Conservation (phyloP, 2,888 invertebrate species). For the Tanytarsus gracilentus region DNA sequence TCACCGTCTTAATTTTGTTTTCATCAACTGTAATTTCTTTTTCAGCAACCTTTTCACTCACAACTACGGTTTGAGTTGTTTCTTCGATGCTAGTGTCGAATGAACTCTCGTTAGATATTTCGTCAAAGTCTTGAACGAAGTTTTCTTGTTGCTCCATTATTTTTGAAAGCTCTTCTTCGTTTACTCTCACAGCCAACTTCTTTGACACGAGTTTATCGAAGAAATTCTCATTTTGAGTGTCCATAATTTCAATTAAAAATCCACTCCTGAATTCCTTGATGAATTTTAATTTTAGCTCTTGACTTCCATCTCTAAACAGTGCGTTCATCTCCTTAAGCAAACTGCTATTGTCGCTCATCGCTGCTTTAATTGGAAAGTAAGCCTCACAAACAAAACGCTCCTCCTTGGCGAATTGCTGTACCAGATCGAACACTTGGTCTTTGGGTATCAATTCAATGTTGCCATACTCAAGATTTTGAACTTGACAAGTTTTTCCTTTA, state of each 20-base stretch:
- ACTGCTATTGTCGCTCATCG: slow-evolving; percentile 30
- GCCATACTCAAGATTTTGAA: slow-evolving; percentile 59
- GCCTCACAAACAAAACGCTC: slow-evolving; percentile 39
- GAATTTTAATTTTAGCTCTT: slow-evolving; percentile 36
- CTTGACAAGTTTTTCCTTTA: slow-evolving; percentile 43
- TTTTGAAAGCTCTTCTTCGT: slow-evolving; percentile 38
- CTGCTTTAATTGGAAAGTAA: slow-evolving; percentile 37
- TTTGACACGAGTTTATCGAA: slow-evolving; percentile 34
- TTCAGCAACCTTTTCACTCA: too few species aligned
- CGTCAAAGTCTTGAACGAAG: not conserved
- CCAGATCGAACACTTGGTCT: slow-evolving; percentile 45
- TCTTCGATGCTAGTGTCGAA: not conserved
- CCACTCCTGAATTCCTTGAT: slow-evolving; percentile 37
- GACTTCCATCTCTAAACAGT: slow-evolving; percentile 32
- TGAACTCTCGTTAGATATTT: not conserved
- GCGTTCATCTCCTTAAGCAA: slow-evolving; percentile 34
- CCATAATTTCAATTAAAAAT: slow-evolving; percentile 36
- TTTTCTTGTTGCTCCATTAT: slow-evolving; percentile 36
- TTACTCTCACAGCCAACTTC: slow-evolving; percentile 33
- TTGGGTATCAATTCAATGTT: slow-evolving; percentile 52
- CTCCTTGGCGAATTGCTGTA: slow-evolving; percentile 42
- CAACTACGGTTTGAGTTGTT: not conserved
- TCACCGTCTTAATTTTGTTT: not conserved
- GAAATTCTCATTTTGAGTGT: slow-evolving; percentile 33
- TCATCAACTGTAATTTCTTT: not conserved